These are phyloP conservation scores for Galerucella pusilla DNA, from an alignment of 2,888 invertebrate species.

Conservation along the genomic window DNA sequence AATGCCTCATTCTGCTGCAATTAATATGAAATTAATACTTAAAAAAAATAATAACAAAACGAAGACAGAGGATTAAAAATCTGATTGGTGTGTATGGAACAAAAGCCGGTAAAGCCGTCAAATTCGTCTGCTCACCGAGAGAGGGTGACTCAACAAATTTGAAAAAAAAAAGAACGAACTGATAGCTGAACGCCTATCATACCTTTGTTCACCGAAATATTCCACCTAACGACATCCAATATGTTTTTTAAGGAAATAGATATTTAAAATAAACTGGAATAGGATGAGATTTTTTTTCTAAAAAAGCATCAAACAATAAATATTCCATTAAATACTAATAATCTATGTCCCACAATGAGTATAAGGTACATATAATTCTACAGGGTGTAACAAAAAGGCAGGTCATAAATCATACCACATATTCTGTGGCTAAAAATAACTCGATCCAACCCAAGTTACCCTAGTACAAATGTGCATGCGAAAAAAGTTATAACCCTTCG, in stretches of 20 bases:
- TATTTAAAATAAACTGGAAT: too few relatives aligned
- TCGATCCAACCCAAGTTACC: too few relatives aligned
- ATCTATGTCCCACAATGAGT: too few relatives aligned
- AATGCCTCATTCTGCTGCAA: conserved; percentile 17
- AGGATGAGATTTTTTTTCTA: too few relatives aligned
- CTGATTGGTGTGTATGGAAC: conserved; percentile 47
- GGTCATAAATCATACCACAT: too few relatives aligned
- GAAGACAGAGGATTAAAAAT: conserved; percentile 31
- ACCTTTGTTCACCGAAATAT: conserved; percentile 38
- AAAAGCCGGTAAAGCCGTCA: conserved; percentile 50
- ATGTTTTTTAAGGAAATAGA: neutral
- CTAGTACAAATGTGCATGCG: too few relatives aligned
- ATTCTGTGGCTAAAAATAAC: too few relatives aligned
- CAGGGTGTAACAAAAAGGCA: too few relatives aligned
- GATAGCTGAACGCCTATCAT: conserved; percentile 52
- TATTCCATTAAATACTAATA: too few relatives aligned
- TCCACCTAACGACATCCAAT: conserved; percentile 1
- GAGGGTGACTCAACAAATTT: conserved; percentile 52
- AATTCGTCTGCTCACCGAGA: conserved; percentile 48
- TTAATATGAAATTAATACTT: conserved; percentile 30
- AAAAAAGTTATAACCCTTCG: too few relatives aligned
- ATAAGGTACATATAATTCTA: too few relatives aligned
- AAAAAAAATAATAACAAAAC: conserved; percentile 12
- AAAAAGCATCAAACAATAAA: too few relatives aligned
- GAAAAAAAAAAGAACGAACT: conserved; percentile 17